Evolutionary conservation across 2,113 vertebrate species (phyloP).

Genomic region (Sprattus sprattus): DNA sequence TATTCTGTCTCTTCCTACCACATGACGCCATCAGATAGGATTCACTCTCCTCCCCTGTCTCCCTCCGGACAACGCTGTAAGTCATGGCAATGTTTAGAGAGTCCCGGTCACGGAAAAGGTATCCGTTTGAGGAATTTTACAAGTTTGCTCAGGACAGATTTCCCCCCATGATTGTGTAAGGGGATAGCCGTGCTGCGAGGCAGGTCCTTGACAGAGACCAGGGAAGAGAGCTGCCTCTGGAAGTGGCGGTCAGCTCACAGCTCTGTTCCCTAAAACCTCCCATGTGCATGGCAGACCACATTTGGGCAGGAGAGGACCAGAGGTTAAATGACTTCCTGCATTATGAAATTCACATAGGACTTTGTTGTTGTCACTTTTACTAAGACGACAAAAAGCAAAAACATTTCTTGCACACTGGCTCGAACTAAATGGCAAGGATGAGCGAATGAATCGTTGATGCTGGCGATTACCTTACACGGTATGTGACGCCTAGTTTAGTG

Average conservation of each 20-base stretch:
- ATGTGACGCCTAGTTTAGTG: background rate
- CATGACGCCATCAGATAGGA: background rate
- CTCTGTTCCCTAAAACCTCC: constrained; percentile 3
- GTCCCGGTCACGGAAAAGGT: background rate
- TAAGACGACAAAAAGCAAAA: background rate
- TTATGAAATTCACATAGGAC: constrained; percentile 10
- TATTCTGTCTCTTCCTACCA: background rate
- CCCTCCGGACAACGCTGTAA: background rate
- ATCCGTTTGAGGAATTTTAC: background rate
- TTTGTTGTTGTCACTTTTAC: background rate
- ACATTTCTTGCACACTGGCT: background rate
- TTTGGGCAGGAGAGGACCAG: background rate
- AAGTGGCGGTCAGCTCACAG: background rate
- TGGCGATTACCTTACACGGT: background rate
- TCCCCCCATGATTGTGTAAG: background rate
- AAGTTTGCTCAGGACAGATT: background rate
- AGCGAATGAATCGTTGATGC: too few relatives aligned
- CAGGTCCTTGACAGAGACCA: background rate
- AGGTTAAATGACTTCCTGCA: background rate
- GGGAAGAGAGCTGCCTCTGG: background rate
- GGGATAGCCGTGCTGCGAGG: background rate
- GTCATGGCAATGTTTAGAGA: background rate
- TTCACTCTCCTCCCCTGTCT: background rate
- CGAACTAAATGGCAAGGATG: constrained; percentile 7
- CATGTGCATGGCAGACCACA: background rate